These are phyloP conservation scores for Acanthisitta chloris DNA, from an alignment of 2,113 vertebrate species.

Conservation along the genomic window DNA sequence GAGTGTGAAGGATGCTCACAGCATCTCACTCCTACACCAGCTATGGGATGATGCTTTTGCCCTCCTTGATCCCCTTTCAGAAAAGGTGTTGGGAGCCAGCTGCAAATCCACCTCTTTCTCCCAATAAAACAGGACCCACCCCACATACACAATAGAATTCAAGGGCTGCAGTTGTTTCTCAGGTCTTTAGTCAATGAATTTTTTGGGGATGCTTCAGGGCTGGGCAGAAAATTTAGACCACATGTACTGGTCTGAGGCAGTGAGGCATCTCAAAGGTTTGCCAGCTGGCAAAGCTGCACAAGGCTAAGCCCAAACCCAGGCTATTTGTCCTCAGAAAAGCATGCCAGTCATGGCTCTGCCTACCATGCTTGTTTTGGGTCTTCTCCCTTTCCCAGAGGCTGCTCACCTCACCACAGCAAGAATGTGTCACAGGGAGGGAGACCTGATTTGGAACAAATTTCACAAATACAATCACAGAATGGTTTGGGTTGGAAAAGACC, in stretches of 20 bases:
- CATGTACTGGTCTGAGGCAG: background rate
- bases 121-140: background rate
- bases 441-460: background rate
- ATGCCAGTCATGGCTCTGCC: background rate
- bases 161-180: background rate
- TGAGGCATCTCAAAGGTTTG: background rate
- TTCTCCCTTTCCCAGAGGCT: background rate
- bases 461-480: background rate
- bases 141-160: background rate
- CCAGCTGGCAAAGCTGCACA: background rate
- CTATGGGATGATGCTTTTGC: background rate
- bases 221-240: background rate
- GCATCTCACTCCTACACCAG: background rate
- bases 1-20: background rate
- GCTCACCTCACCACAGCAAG: background rate
- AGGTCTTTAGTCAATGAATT: background rate
- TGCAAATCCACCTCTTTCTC: background rate
- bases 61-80: background rate
- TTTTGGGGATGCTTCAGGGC: background rate
- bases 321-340: background rate
- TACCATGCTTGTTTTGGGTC: background rate
- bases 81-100: background rate
- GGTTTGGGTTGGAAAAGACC: background rate
- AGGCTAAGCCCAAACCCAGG: background rate
- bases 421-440: fast-evolving